Evolutionary conservation across 2,113 vertebrate species (phyloP), one percentile per base, ranked within the genome.

Genomic region (Ptychochromis oligacanthus): DNA sequence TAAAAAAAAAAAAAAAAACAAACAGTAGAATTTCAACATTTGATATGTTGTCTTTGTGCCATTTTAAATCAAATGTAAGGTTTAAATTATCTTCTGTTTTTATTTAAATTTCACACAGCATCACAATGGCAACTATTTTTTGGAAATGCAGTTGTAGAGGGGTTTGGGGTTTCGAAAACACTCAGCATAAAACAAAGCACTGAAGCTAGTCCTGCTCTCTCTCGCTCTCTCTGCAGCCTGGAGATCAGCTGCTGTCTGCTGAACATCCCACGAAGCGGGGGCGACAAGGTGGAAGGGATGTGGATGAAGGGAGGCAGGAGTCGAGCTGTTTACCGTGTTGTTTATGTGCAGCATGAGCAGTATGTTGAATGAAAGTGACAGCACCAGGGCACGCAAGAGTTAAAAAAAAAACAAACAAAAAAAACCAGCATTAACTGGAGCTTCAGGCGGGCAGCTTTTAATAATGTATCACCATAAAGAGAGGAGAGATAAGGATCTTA

Each of bases 381-480:
- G 22, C 57, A 43, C 8, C 13, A 4, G 24, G 11, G 59, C 75
- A 84, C 75, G 58, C 77, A 82, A 1, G 67, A 70, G 54, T 74
- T 79, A 40, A 79, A 34, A 64, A 80, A 55, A 18, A 5, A 49
- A 15, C 12, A 43, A 40, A 43, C 40, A 43, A 43, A 43, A 11
- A 52, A 6, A 72, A 31, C 65, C 65, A 4, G 65, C 24, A 52
- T 13, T 26, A 70, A 52, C 43, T 8, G 46, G 24, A 72, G 26
- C 65, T 72, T 72, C 17, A n/a, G 67, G 67, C 18, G 17, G 62
- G 80, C 80, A 74, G 56, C 64, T 78, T 80, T 87, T 46, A 81
- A 87, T 90, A 84, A 89, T 92, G 52, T 55, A 85, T 76, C 59
- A 8, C 57, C 62, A 22, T 74, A 58, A 56, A 89, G 77, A 55